phyloP scores from a whole-genome alignment of 2,797 vertebrate species.

The Chelmon rostratus region DNA sequence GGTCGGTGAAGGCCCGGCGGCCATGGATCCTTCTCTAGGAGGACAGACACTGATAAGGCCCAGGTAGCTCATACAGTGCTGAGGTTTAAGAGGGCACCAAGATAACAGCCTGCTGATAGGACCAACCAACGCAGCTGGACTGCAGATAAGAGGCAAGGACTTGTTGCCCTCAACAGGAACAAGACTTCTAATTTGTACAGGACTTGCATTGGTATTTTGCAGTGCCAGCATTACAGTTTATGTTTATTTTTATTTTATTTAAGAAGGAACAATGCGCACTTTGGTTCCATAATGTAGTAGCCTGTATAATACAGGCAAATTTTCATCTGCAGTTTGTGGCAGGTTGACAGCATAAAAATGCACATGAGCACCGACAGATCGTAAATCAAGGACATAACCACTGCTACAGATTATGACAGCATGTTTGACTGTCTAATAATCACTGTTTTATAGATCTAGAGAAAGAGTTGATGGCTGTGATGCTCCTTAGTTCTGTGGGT shows the following conservation, averaged over 20 bases:
- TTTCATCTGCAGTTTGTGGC: background rate
- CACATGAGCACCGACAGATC: background rate
- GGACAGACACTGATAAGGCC: constrained; percentile 82
- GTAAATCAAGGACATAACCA: background rate
- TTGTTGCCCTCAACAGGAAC: constrained; percentile 79
- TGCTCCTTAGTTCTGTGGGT: background rate
- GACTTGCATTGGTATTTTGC: constrained; percentile 18
- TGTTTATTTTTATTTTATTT: background rate
- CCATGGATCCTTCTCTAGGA: constrained; percentile 81
- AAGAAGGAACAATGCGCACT: background rate
- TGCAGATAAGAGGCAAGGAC: constrained; percentile 83
- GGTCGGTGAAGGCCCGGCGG: constrained; percentile 74
- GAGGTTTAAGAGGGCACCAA: constrained; percentile 78
- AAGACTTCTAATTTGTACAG: constrained; percentile 66
- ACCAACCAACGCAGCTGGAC: constrained; percentile 77
- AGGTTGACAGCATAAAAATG: background rate
- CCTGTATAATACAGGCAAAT: too few relatives aligned
- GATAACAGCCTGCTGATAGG: constrained; percentile 83
- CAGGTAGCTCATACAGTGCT: constrained; percentile 79
- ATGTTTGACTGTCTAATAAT: too few relatives aligned
- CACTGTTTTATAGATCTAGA: background rate
- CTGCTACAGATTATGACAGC: background rate
- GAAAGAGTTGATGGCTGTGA: background rate
- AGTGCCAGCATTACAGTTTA: background rate
- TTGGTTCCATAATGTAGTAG: background rate